Base-by-base conservation (phyloP, 2,888 invertebrate genomes). In the Drosophila suboccidentalis region DNA sequence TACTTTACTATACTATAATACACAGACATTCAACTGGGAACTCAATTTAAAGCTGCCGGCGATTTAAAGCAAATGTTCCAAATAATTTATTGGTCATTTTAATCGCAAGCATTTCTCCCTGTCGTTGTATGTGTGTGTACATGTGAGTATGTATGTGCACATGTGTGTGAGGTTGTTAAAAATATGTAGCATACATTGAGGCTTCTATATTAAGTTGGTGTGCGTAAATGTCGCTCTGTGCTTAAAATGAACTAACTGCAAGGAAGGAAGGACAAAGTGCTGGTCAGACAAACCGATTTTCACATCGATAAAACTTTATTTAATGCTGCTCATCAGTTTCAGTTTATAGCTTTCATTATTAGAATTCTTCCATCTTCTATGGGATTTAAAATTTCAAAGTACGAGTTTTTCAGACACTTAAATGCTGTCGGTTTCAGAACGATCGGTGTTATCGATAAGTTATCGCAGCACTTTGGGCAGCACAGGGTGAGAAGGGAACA, bases 51-150 rank as follows among this genome's bases (percentile, higher is more conserved):
- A 60, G 44, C 43, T 38, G 60, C 26, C 11, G 47, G 63, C 69
- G 67, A 66, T 63, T 71, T 62, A 55, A 64, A 39, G 51, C 46
- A 53, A 36, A 47, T 53, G 49, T 41, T 64, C 44, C 55, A 63
- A 60, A 68, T 81, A 70, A 84, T 82, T 84, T 76, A 81, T 76
- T 81, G 69, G 50, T 51, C 47, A 75, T 73, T 76, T 79, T 59
- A 81, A 81, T 62, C 71, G 65, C 61, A 22, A 19, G 46, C 70
- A 58, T 47, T 54, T 38, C 47, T 29, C 29, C 17, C 29, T 32
- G 15, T 15, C n/a, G 22, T 13, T 44, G 41, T 32, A 15, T 13
- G 17, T 39, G 55, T 8, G 32, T 22, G 47, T 1, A 50, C 6
- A n/a, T 38, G 36, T 17, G 62, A 15, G 46, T 19, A 60, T 22